A percentile compares a stretch with the other conserved stretches of the same genome.
These are phyloP conservation scores for Pocota personata DNA, from an alignment of 2,888 invertebrate genomes.

Conservation along the genomic window DNA sequence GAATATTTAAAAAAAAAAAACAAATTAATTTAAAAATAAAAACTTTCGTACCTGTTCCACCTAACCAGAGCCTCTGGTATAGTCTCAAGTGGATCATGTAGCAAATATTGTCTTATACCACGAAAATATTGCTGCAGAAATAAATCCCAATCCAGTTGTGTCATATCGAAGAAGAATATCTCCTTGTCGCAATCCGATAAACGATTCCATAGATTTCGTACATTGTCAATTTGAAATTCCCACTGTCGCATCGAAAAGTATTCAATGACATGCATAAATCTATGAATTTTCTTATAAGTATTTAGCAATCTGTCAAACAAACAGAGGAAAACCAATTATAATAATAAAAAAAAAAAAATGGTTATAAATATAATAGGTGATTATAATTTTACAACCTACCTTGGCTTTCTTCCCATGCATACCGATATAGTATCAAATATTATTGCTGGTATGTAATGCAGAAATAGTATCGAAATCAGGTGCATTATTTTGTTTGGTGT, in stretches of 20 bases:
- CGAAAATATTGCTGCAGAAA: conserved; percentile 87
- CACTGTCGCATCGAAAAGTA: conserved; percentile 92
- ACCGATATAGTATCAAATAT: conserved; percentile 85
- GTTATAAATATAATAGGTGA: neutral
- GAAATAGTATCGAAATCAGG: conserved; percentile 85
- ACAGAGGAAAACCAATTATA: neutral
- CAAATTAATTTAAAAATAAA: too few relatives aligned
- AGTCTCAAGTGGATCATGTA: conserved; percentile 91
- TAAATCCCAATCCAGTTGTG: conserved; percentile 89
- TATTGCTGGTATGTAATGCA: conserved; percentile 87
- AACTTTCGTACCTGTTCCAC: conserved; percentile 83
- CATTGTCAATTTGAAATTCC: conserved; percentile 87
- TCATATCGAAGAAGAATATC: conserved; percentile 89
- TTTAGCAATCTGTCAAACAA: conserved; percentile 86
- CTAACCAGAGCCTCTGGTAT: conserved; percentile 87
- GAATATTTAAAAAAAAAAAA: too few relatives aligned
- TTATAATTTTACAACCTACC: conserved; percentile 83
- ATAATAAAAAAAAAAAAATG: neutral
- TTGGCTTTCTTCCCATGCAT: conserved; percentile 85
- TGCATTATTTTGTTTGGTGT: conserved; percentile 84
- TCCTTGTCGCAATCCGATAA: conserved; percentile 85
- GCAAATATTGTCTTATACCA: conserved; percentile 90
- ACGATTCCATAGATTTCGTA: conserved; percentile 85
- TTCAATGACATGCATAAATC: conserved; percentile 88
- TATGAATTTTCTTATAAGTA: conserved; percentile 90